Base-by-base conservation (phyloP, 1,140 invertebrate genomes). In the Drosophila bocqueti region DNA sequence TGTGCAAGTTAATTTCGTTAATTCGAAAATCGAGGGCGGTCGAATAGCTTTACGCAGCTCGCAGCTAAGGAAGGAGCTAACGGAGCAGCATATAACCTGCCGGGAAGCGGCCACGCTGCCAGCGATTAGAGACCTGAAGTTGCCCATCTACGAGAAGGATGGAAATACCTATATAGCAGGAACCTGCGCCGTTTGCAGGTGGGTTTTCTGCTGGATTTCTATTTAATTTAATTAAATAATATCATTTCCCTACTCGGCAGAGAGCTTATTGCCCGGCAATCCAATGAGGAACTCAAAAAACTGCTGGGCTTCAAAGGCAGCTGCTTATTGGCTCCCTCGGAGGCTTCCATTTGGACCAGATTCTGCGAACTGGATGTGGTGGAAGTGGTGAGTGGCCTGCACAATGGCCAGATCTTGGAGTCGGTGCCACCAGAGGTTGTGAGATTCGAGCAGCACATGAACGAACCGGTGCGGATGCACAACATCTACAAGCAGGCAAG, bases 311-410 rank as follows among this genome's bases (percentile, higher is more conserved):
- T 98, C 81, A 95, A 96, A 66, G 94, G 95, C 52, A 95, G 95
- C 49, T 98, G 97, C 91, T 93, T 98, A 3, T 94, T 96, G 71
- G 96, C 97, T 11, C 97, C 97, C 77, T 96, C 96, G 16, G 97
- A 98, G 94, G 94, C 95, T 2, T 98, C 97, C 9, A 94, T 97
- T 31, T 99, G 97, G 97, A 98, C 98, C 0, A 97, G 96, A 83
- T 98, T 98, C 91, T 98, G 98, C 94, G 98, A 99, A 94, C 94
- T 98, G 21, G 96, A 98, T 91, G 93, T 97, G 16, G 78, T 86
- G 9, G 55, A 83, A 11, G 63, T 84, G 5, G 73, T 92, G 1
- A 79, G 74, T 21, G 46, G 75, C 4, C 52, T 93, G 4, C 76
- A 91, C 13, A 76, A 57, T 0, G 67, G 76, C 0, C 24, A 59